phyloP scores from a whole-genome alignment of 2,888 invertebrate species.

The Poecilus cupreus region DNA sequence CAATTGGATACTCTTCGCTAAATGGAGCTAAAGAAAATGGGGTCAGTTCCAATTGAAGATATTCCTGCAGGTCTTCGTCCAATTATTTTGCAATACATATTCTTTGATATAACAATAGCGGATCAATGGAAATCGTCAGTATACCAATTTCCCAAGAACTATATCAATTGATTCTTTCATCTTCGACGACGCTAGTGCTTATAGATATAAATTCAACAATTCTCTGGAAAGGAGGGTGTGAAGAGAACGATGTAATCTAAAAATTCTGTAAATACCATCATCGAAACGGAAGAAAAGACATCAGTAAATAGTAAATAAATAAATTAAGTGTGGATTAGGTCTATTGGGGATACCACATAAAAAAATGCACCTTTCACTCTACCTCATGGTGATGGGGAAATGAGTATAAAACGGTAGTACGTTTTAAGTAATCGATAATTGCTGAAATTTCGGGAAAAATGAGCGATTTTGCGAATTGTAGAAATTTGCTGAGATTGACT shows the following conservation, averaged over 20 bases:
- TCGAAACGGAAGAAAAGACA: too few relatives aligned
- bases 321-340: too few relatives aligned
- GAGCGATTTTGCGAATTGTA: too few relatives aligned
- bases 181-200: slow-evolving; percentile 59
- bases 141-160: slow-evolving; percentile 58
- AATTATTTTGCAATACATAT: slow-evolving; percentile 64
- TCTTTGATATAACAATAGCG: slow-evolving; percentile 63
- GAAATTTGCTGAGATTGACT: too few relatives aligned
- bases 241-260: slow-evolving; percentile 60
- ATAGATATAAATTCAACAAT: slow-evolving; percentile 58
- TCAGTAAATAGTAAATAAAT: too few relatives aligned
- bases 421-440: too few relatives aligned
- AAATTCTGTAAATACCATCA: too few relatives aligned
- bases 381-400: too few relatives aligned
- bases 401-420: too few relatives aligned
- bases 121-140: slow-evolving; percentile 56
- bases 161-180: slow-evolving; percentile 63
- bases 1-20: slow-evolving; percentile 23
- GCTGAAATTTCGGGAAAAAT: too few relatives aligned
- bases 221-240: slow-evolving; percentile 62
- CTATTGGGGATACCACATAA: too few relatives aligned
- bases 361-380: too few relatives aligned
- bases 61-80: slow-evolving; percentile 62
- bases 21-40: slow-evolving; percentile 47
- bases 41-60: slow-evolving; percentile 60